These are phyloP conservation scores for Lepus americanus DNA, from an alignment of 2,113 vertebrate species.

Conservation along the genomic window DNA sequence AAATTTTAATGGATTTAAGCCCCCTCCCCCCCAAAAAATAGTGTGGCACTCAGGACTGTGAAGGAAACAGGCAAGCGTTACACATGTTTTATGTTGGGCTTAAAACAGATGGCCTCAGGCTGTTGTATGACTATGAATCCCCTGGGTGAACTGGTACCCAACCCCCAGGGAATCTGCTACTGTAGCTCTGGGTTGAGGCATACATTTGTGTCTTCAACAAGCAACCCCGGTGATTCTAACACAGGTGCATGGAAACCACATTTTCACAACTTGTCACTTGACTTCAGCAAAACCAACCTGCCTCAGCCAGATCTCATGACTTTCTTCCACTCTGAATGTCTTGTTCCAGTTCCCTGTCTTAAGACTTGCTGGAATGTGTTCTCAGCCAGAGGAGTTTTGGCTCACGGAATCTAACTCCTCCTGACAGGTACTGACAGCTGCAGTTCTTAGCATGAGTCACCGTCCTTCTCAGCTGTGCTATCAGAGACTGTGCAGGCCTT, in stretches of 20 bases:
- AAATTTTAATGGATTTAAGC: background rate
- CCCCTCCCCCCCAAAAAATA: background rate
- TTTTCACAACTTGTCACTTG: background rate
- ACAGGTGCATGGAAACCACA: background rate
- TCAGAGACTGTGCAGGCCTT: background rate
- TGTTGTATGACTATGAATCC: background rate
- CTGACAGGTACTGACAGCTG: background rate
- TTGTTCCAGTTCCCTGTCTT: background rate
- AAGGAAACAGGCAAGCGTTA: background rate
- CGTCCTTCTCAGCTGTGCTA: background rate
- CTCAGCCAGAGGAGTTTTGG: background rate
- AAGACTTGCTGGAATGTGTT: background rate
- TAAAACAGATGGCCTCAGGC: background rate
- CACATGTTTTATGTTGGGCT: background rate
- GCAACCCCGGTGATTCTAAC: background rate
- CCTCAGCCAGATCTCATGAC: background rate
- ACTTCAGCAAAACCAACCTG: background rate
- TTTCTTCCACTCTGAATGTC: background rate
- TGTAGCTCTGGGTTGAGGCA: background rate
- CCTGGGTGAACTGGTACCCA: background rate
- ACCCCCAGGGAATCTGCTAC: background rate
- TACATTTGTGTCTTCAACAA: background rate
- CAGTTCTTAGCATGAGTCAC: background rate
- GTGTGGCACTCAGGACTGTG: background rate
- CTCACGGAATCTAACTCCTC: background rate